Percentiles rank a stretch among this genome's conserved stretches.
phyloP scores from a whole-genome alignment of 2,113 vertebrate genomes.

The Saguinus midas region DNA sequence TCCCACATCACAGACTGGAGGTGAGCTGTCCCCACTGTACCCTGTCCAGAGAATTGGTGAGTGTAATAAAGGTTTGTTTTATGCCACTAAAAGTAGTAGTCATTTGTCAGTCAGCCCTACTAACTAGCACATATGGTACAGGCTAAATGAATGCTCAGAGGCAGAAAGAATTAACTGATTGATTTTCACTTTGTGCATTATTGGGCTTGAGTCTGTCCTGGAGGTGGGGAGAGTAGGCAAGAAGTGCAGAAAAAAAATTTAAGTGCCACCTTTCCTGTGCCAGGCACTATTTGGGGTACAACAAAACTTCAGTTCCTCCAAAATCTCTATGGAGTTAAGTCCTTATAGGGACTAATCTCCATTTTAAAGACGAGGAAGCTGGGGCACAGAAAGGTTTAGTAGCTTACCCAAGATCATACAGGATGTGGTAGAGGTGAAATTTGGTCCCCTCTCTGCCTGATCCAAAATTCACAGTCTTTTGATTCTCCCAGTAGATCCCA shows the following conservation, averaged over 20 bases:
- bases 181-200: background rate
- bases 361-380: background rate
- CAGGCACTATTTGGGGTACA: background rate
- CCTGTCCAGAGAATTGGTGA: background rate
- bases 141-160: background rate
- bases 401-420: background rate
- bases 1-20: background rate
- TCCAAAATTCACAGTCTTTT: background rate
- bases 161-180: background rate
- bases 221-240: background rate
- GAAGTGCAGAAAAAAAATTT: background rate
- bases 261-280: background rate
- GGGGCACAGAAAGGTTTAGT: background rate
- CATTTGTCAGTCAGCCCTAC: background rate
- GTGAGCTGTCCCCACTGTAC: background rate
- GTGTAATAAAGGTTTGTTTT: background rate
- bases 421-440: background rate
- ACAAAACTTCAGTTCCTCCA: background rate
- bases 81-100: background rate
- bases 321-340: background rate
- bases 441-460: background rate
- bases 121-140: background rate
- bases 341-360: background rate
- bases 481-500: background rate
- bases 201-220: background rate